Base-by-base conservation (phyloP, 1,140 invertebrate genomes). In the Drosophila santomea region DNA sequence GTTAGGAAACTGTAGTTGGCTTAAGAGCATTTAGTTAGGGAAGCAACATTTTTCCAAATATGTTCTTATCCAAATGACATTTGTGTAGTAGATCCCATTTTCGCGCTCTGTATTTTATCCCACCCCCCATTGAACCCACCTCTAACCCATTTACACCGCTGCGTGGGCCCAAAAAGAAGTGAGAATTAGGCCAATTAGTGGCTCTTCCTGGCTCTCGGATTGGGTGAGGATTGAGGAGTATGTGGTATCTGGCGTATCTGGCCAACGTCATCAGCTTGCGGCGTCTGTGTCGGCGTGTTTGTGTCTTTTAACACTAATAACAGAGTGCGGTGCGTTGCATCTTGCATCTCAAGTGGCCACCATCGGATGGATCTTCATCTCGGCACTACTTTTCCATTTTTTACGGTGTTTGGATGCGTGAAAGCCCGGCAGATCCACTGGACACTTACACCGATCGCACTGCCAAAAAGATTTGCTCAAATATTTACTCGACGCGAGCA, bases 251-350 rank as follows among this genome's bases (percentile, higher is more conserved):
- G 54, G 48, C 28, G 47, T 36, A 43, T 61, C 47, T 66, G 59
- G 60, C 28, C 32, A 52, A 25, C 59, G 62, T 74, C 72, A 77
- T 69, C 56, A 77, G 74, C 74, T 77, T 41, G 74, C 57, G 74
- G 62, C 73, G 48, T 71, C 67, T 57, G 64, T 32, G 61, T 60
- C 60, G 64, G 80, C 72, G 51, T 69, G 77, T 74, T 81, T 86
- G 82, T 85, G 82, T 88, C 83, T 88, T 80, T 86, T 83, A 83
- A 88, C 83, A 89, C 83, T 88, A 89, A 88, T 88, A 83, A 79
- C 83, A 68, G 66, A 28, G 57, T 47, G 80, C 67, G 58, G 43
- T 57, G 36, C 74, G 78, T 67, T 61, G 78, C 67, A 69, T 72
- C 51, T 66, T 60, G 78, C 67, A 71, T 72, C 57, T 84, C 80